These are phyloP conservation scores for Leptothorax acervorum DNA, from an alignment of 2,888 invertebrate genomes.

Conservation along the genomic window DNA sequence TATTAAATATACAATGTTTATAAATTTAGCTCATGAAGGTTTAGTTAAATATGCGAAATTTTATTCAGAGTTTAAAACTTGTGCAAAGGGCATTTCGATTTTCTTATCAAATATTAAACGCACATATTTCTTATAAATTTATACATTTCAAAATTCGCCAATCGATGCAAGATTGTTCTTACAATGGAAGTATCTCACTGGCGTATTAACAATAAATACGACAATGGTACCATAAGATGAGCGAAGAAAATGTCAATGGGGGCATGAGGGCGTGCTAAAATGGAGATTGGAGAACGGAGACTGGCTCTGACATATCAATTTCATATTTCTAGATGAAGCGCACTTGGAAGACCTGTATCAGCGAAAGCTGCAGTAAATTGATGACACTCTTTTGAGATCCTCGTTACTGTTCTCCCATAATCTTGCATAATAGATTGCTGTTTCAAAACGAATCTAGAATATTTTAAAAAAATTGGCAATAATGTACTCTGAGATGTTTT, in stretches of 20 bases:
- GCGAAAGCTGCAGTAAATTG: slow-evolving; percentile 58
- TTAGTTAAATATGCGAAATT: neutral
- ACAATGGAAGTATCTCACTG: neutral
- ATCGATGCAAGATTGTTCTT: neutral
- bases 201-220: slow-evolving; percentile 6
- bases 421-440: slow-evolving; percentile 14
- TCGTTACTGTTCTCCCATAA: slow-evolving; percentile 47
- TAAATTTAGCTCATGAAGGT: neutral
- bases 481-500: neutral
- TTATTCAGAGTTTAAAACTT: neutral
- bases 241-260: slow-evolving; percentile 26
- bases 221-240: slow-evolving; percentile 11
- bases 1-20: neutral
- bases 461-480: neutral
- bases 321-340: slow-evolving; percentile 64
- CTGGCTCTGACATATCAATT: slow-evolving; percentile 62
- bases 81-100: neutral
- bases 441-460: neutral
- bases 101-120: neutral
- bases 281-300: slow-evolving; percentile 52
- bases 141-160: neutral
- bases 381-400: slow-evolving; percentile 39
- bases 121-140: neutral
- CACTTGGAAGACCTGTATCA: slow-evolving; percentile 61
- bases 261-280: slow-evolving; percentile 21